Conservation (phyloP, 2,797 vertebrate species). For the Dendrocincla fuliginosa region DNA sequence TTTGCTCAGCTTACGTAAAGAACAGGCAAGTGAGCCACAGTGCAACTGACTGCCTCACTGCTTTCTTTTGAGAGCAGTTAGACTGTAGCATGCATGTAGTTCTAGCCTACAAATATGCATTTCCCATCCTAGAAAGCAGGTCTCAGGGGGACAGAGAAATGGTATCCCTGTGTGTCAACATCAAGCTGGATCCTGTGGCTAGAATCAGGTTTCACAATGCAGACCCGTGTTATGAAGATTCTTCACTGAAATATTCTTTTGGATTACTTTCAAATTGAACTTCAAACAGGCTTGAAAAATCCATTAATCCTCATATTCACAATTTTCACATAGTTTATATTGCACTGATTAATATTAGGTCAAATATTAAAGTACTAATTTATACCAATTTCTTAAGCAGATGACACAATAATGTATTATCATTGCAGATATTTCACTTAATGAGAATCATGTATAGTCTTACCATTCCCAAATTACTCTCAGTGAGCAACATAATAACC, state of each 20-base stretch:
- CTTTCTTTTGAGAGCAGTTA: background rate
- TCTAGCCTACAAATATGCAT: background rate
- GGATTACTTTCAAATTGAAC: background rate
- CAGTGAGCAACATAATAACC: background rate
- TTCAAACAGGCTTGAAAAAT: background rate
- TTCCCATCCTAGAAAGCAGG: background rate
- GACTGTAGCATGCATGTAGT: background rate
- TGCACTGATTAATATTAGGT: background rate
- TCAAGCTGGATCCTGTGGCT: background rate
- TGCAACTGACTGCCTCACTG: background rate
- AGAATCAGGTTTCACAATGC: background rate
- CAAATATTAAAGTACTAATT: constrained; percentile 10
- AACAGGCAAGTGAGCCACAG: background rate
- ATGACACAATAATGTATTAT: background rate
- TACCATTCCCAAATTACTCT: background rate
- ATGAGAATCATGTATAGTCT: background rate
- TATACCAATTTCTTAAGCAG: background rate
- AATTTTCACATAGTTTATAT: background rate
- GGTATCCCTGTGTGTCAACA: background rate
- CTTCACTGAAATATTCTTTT: background rate
- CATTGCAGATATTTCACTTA: constrained; percentile 3
- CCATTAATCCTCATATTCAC: background rate
- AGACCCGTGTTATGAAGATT: background rate
- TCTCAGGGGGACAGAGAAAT: background rate
- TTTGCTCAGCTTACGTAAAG: background rate